Percentiles rank a stretch among this genome's conserved stretches.
Evolutionary conservation across 2,113 vertebrate species (phyloP).

Genomic region (Coryphaenoides rupestris): DNA sequence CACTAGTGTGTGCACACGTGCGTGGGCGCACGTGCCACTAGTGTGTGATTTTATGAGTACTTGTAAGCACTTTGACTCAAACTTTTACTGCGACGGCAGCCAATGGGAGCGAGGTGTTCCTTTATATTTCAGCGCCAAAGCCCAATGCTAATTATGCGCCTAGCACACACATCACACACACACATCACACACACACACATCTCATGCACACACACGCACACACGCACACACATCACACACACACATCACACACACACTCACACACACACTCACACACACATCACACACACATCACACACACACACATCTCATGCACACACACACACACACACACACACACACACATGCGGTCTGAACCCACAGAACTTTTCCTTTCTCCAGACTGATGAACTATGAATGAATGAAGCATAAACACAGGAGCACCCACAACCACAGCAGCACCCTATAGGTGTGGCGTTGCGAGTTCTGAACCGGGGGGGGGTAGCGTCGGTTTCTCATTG

Average conservation of each 20-base stretch:
- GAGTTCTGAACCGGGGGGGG: conserved; percentile 41
- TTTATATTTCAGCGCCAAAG: conserved; percentile 45
- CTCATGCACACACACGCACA: no score
- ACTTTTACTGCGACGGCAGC: conserved; percentile 48
- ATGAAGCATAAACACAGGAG: conserved; percentile 26
- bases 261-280: conserved; percentile 45
- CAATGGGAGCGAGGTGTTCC: conserved; percentile 28
- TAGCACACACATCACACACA: no score
- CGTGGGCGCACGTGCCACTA: not conserved
- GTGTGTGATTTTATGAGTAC: not conserved
- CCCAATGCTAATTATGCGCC: conserved; percentile 64
- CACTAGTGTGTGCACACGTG: not conserved
- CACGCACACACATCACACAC: no score
- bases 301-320: conserved; percentile 46
- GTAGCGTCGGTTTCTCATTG: conserved; percentile 58
- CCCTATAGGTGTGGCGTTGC: conserved; percentile 59
- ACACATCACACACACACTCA: no score
- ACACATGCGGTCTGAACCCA: conserved; percentile 56
- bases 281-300: conserved; percentile 33
- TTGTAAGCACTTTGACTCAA: conserved; percentile 35
- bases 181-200: no score
- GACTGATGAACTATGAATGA: conserved; percentile 71
- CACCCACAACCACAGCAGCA: conserved; percentile 40
- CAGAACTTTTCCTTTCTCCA: conserved; percentile 51
- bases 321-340: conserved; percentile 24